Evolutionary conservation across 2,888 invertebrate species (phyloP).

Genomic region (Drosophila demipolita): DNA sequence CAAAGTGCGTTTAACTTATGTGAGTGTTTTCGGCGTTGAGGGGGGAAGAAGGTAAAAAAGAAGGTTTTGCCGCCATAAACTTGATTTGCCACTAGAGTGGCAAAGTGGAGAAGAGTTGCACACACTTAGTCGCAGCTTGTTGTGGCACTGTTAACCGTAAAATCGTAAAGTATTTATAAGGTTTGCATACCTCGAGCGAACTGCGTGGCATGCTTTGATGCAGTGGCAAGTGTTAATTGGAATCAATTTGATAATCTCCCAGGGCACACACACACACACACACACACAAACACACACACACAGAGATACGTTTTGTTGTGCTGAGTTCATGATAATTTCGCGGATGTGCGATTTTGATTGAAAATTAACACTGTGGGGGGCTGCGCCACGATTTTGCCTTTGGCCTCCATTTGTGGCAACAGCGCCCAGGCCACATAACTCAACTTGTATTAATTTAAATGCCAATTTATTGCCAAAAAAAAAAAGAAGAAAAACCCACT

Average conservation of each 20-base stretch:
- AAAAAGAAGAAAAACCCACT: conserved; percentile 56
- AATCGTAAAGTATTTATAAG: conserved; percentile 75
- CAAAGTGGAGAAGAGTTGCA: background rate
- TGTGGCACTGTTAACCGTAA: conserved; percentile 72
- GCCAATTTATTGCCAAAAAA: conserved; percentile 82
- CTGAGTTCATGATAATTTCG: conserved; percentile 82
- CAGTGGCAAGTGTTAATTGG: conserved; percentile 85
- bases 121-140: conserved; percentile 39
- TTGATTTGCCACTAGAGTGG: conserved; percentile 46
- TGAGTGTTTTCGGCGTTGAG: conserved; percentile 29
- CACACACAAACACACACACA: conserved; percentile 9
- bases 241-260: conserved; percentile 85
- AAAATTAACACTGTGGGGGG: conserved; percentile 83
- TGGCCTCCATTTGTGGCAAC: conserved; percentile 41
- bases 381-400: conserved; percentile 37
- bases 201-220: conserved; percentile 58
- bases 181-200: conserved; percentile 57
- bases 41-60: conserved; percentile 46
- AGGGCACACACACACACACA: conserved; percentile 31
- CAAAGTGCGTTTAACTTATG: conserved; percentile 81
- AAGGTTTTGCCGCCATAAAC: conserved; percentile 68
- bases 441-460: conserved; percentile 84
- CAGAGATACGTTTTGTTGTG: conserved; percentile 44
- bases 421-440: conserved; percentile 69
- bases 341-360: conserved; percentile 82